phyloP scores from a whole-genome alignment of 2,888 invertebrate genomes.

The Choreutis nemorana region DNA sequence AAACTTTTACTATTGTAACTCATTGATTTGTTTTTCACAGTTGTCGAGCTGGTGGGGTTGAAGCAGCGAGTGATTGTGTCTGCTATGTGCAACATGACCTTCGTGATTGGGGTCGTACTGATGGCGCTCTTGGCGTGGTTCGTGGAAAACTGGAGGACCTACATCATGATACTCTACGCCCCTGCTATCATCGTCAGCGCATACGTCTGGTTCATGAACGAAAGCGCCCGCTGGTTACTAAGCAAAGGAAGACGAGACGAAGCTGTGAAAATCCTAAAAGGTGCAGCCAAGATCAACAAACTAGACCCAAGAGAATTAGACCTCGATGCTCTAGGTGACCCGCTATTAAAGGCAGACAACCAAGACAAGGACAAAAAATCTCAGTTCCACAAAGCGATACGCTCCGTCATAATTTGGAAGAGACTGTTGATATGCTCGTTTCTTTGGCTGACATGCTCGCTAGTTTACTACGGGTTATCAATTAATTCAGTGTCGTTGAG shows the following conservation, averaged over 20 bases:
- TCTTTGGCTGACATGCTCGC: conserved; percentile 80
- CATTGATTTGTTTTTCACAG: conserved; percentile 49
- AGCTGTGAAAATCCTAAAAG: conserved; percentile 69
- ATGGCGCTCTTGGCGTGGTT: conserved; percentile 77
- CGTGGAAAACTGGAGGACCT: conserved; percentile 75
- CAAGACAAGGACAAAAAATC: conserved; percentile 40
- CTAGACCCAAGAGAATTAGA: conserved; percentile 54
- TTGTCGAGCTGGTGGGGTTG: conserved; percentile 81
- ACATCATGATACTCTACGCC: conserved; percentile 73
- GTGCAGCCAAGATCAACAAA: conserved; percentile 72
- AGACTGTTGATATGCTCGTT: conserved; percentile 73
- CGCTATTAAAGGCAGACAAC: conserved; percentile 34
- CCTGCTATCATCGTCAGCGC: conserved; percentile 73
- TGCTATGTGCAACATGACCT: conserved; percentile 77
- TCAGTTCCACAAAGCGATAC: conserved; percentile 56
- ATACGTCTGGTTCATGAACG: conserved; percentile 79
- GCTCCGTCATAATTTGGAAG: conserved; percentile 64
- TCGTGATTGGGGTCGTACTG: conserved; percentile 76
- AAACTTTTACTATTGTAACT: background rate
- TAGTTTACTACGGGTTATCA: conserved; percentile 82
- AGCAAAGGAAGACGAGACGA: conserved; percentile 73
- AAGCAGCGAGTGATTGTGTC: conserved; percentile 78
- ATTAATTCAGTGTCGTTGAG: conserved; percentile 78
- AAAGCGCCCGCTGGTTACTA: conserved; percentile 81
- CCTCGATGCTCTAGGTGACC: conserved; percentile 48